Evolutionary conservation across 2,113 vertebrate species (phyloP), one percentile per base, ranked within the genome.

Genomic region (Phaetusa simplex): DNA sequence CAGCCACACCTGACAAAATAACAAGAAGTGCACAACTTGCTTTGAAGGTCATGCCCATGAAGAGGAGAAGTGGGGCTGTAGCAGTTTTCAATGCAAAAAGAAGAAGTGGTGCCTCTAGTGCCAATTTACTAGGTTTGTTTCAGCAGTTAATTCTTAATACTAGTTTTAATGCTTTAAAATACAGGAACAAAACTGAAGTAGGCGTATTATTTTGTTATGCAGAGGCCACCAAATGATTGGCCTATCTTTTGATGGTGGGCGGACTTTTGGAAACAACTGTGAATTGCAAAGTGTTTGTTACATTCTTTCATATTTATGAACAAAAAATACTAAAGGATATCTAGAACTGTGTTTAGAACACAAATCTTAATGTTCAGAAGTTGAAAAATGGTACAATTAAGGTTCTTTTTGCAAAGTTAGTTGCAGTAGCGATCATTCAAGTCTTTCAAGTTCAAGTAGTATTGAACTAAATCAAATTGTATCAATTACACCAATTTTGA

Each of bases 111-210:
- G 98, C 99, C 52, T 99, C 99, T 34, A 97, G 94, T 52, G 98
- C 98, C 47, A 99, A 99, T 49, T 96, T 99, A 61, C 97, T 99
- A 96, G 98, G 99, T 99, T 94, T 67, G 96, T 97, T 86, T 94
- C 19, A 42, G 22, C 26, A 47, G 29, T 58, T 95, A 1, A 24
- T 81, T 71, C 61, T 69, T n/a, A 49, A 40, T 67, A 11, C 3
- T 38, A 11, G 18, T 14, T 90, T 34, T 23, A 34, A 4, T 83
- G 17, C 43, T 91, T 69, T 52, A 29, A 73, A 45, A 62, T 45
- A 29, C 32, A 56, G 52, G 5, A 30, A 23, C 8, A 18, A 34
- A 52, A 34, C 14, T 40, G 23, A 65, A 24, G 16, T 19, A 40
- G 11, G 13, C 10, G 22, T 70, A 5, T 26, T 55, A 6, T 8